phyloP scores from a whole-genome alignment of 2,113 vertebrate species.

The Chamaetylas fuelleborni region DNA sequence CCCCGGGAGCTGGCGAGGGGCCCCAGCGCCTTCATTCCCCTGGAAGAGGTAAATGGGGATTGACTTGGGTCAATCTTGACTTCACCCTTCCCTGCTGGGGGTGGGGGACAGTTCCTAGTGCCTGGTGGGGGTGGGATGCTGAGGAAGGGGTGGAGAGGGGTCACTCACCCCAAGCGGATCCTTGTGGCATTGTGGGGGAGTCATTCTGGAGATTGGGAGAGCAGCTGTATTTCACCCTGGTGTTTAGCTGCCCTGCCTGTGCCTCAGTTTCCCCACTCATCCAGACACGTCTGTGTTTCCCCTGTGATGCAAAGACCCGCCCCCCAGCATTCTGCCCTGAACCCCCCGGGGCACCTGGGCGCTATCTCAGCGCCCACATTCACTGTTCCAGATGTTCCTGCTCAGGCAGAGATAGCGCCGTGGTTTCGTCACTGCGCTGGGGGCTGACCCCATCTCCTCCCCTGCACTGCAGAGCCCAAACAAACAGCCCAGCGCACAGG shows the following conservation, averaged over 20 bases:
- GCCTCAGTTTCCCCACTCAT: conserved; percentile 6
- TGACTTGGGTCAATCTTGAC: background rate
- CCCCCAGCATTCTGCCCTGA: background rate
- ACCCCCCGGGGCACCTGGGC: background rate
- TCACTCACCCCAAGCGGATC: background rate
- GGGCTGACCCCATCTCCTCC: background rate
- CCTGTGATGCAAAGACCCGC: background rate
- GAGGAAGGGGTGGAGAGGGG: background rate
- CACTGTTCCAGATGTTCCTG: conserved; percentile 24
- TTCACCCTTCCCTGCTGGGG: background rate
- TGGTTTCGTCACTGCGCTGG: background rate
- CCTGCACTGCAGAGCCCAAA: background rate
- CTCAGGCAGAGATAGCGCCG: background rate
- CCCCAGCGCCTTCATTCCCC: conserved; percentile 74
- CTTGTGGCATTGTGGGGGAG: background rate
- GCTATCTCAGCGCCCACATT: background rate
- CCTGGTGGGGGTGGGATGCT: background rate
- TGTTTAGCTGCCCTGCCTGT: background rate
- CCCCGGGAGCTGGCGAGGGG: conserved; percentile 39
- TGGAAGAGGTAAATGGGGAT: conserved; percentile 61
- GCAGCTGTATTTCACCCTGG: background rate
- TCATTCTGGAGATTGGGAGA: background rate
- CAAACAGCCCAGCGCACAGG: background rate
- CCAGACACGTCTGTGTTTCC: background rate
- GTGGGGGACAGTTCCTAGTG: background rate